These are phyloP conservation scores for Listrodromus nycthemerus DNA, from an alignment of 2,888 invertebrate genomes.

Conservation along the genomic window DNA sequence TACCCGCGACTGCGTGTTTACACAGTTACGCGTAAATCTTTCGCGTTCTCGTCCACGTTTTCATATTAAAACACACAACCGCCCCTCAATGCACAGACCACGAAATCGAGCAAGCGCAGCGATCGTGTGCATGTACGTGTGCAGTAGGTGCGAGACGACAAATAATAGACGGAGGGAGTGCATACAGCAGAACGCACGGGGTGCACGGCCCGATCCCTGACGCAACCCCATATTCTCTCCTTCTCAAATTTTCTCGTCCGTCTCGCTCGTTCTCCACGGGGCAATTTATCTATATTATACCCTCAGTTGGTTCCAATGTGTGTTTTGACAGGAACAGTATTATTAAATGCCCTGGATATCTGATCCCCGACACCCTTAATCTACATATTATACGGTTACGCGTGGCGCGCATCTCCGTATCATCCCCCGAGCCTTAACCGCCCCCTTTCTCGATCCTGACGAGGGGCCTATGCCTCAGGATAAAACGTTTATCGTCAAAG, in stretches of 20 bases:
- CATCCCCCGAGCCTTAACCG: slow-evolving; percentile 61
- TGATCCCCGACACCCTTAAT: slow-evolving; percentile 84
- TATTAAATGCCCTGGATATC: slow-evolving; percentile 84
- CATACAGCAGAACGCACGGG: slow-evolving; percentile 35
- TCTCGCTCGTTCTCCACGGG: slow-evolving; percentile 76
- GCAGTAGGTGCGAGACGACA: slow-evolving; percentile 54
- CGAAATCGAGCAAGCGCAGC: slow-evolving; percentile 4
- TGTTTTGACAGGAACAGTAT: slow-evolving; percentile 85
- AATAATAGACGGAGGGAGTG: slow-evolving; percentile 56
- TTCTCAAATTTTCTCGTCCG: slow-evolving; percentile 26
- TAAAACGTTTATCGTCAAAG: slow-evolving; percentile 9
- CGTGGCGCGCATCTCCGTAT: slow-evolving; percentile 74
- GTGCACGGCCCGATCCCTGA: slow-evolving; percentile 47
- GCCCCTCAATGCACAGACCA: slow-evolving; percentile 8
- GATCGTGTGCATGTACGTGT: slow-evolving; percentile 22
- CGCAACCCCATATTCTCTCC: slow-evolving; percentile 61
- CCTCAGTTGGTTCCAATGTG: slow-evolving; percentile 82
- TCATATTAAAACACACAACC: slow-evolving; percentile 76
- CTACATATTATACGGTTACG: slow-evolving; percentile 83
- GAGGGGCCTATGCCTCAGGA: not conserved
- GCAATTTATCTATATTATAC: slow-evolving; percentile 84
- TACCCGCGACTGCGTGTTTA: slow-evolving; percentile 69
- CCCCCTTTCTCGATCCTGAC: slow-evolving; percentile 21
- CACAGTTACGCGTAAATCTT: slow-evolving; percentile 76
- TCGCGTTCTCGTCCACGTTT: slow-evolving; percentile 63